These are phyloP conservation scores for Symphodus melops DNA, from an alignment of 2,113 vertebrate genomes.

Conservation along the genomic window DNA sequence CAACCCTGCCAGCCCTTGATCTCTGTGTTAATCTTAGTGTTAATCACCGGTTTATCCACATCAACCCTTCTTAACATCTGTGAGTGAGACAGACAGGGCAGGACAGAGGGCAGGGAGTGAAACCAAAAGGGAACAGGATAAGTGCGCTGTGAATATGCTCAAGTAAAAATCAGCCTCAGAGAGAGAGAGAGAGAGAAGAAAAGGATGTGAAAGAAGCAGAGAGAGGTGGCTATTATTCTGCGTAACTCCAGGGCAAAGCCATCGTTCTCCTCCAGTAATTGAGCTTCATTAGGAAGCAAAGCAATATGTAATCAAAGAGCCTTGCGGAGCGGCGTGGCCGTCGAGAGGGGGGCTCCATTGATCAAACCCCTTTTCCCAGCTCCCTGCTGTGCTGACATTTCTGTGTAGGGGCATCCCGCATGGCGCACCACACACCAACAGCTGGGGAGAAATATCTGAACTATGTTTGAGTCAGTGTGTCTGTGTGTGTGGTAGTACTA, in stretches of 20 bases:
- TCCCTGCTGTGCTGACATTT: constrained; percentile 79
- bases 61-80: constrained; percentile 13
- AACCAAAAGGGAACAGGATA: constrained; percentile 14
- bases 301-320: constrained; percentile 79
- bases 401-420: constrained; percentile 69
- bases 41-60: constrained; percentile 40
- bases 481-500: constrained; percentile 1
- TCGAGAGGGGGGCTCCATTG: constrained; percentile 71
- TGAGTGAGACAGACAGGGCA: constrained; percentile 17
- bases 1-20: constrained; percentile 6
- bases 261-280: constrained; percentile 67
- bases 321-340: constrained; percentile 49
- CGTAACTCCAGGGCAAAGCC: constrained; percentile 68
- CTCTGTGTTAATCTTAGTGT: constrained; percentile 30
- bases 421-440: constrained; percentile 62
- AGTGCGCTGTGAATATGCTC: constrained; percentile 9
- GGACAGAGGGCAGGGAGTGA: constrained; percentile 25
- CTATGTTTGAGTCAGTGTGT: constrained; percentile 1
- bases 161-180: constrained; percentile 26
- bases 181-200: constrained; percentile 4
- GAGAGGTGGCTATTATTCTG: constrained; percentile 47
- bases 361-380: constrained; percentile 76
- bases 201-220: neutral
- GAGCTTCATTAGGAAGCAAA: constrained; percentile 76
- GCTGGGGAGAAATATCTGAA: constrained; percentile 61